Conservation (phyloP, 2,888 invertebrate species). For the Drosophila lutescens region DNA sequence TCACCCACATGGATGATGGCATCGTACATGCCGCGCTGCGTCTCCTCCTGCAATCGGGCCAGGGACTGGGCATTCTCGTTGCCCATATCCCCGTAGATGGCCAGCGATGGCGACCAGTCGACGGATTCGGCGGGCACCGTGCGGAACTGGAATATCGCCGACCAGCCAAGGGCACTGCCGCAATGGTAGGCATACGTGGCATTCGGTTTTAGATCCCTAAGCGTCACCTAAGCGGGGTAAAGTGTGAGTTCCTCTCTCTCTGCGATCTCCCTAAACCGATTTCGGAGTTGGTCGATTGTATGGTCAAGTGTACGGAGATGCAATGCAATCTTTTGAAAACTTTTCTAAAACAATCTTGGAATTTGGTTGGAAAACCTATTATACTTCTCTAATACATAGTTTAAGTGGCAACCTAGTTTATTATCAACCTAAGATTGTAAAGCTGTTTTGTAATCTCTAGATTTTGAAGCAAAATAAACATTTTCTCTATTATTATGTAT, state of each 20-base stretch:
- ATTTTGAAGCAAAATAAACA: too few species aligned
- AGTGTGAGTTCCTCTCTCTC: conserved; percentile 8
- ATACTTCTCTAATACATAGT: background rate
- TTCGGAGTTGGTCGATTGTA: background rate
- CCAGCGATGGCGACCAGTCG: conserved; percentile 92
- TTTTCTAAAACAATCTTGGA: background rate
- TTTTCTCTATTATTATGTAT: too few species aligned
- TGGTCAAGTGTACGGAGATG: background rate
- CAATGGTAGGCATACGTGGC: conserved; percentile 92
- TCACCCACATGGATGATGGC: conserved; percentile 96
- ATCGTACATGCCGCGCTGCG: conserved; percentile 92
- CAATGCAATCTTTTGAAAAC: background rate
- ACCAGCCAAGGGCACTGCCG: conserved; percentile 93
- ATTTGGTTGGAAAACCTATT: background rate
- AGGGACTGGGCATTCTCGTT: conserved; percentile 95
- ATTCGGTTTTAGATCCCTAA: conserved; percentile 87
- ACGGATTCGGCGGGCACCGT: conserved; percentile 87
- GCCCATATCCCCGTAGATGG: conserved; percentile 97
- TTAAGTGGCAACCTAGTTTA: too few species aligned
- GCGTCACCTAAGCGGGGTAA: conserved; percentile 72
- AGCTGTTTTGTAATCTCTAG: too few species aligned
- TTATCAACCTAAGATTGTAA: too few species aligned
- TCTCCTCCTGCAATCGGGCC: conserved; percentile 92
- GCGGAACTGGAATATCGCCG: conserved; percentile 90
- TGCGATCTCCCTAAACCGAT: background rate